Base-by-base conservation (phyloP, 2,113 vertebrate genomes). In the Sclerurus mexicanus region DNA sequence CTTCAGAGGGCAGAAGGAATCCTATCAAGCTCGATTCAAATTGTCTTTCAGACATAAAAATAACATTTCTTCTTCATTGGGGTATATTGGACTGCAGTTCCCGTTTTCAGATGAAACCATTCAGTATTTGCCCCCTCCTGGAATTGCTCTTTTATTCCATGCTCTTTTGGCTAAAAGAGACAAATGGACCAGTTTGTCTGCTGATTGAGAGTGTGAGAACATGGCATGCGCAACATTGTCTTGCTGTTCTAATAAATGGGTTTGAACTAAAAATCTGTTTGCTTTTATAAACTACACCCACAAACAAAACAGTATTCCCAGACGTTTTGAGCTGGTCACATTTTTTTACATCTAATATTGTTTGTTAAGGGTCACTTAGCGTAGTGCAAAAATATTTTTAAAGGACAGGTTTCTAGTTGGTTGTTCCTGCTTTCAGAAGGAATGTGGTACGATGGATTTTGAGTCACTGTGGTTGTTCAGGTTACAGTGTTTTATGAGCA, bases 401-500 rank as follows among this genome's bases (percentile, higher is more conserved):
- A 89, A 89, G 46, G 58, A 66, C 71, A 58, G 49, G 35, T 89
- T 90, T 92, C 58, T 64, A 19, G 39, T n/a, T 13, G 6, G 37
- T 63, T 89, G 50, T 72, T 90, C 69, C 66, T 85, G 71, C 72
- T 93, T 68, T 90, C 67, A 68, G 60, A 83, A 91, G 44, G 40
- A 42, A 40, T 76, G 84, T 73, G 21, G 40, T 79, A n/a, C 44
- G 67, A 80, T 0, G 31, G 83, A 30, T 35, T 95, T 90, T 86
- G 72, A 90, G 46, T 87, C 52, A 53, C 16, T 49, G 63, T 72
- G 71, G 68, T 85, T 83, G 58, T 75, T 94, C 39, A 83, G 74
- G 67, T 95, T 95, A 55, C 69, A 31, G 67, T 87, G 74, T n/a
- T 83, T 95, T 94, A 67, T 74, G 62, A 90, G 80, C 75, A 80